Conservation (phyloP, 2,113 vertebrate genomes). For the Xyliphius kryptos region DNA sequence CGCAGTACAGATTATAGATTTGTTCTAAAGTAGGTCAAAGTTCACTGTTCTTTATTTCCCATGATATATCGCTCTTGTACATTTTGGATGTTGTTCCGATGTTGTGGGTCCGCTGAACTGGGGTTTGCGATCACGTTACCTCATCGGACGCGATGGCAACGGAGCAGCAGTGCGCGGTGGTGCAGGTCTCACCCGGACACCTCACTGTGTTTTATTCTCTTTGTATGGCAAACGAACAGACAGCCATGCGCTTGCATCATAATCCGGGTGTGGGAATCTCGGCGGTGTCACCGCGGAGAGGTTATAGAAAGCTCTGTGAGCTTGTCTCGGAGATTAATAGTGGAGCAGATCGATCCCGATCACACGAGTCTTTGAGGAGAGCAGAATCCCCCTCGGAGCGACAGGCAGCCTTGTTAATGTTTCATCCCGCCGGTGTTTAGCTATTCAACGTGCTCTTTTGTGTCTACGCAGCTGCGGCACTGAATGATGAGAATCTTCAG, state of each 20-base stretch:
- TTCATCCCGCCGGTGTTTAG: constrained; percentile 58
- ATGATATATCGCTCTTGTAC: too few species aligned
- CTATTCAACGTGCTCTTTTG: constrained; percentile 59
- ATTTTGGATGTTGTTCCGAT: too few species aligned
- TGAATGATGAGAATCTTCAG: constrained; percentile 38
- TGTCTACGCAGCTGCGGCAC: constrained; percentile 37
- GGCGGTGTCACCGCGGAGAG: constrained; percentile 28
- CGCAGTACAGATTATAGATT: too few species aligned
- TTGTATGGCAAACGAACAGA: constrained; percentile 12
- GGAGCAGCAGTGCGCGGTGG: too few species aligned
- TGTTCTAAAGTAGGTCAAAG: too few species aligned
- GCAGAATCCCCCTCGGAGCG: constrained; percentile 41
- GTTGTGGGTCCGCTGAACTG: too few species aligned
- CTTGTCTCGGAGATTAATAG: constrained; percentile 48
- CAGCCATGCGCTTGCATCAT: constrained; percentile 27
- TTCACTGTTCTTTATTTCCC: too few species aligned
- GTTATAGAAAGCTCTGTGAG: constrained; percentile 39
- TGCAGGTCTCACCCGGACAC: too few species aligned
- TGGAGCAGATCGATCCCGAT: constrained; percentile 42
- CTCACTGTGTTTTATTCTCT: constrained; percentile 11
- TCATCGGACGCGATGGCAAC: too few species aligned
- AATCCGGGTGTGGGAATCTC: constrained; percentile 40
- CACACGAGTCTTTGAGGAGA: constrained; percentile 37
- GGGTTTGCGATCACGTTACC: too few species aligned
- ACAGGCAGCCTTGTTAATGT: constrained; percentile 62